Conservation (phyloP, 1,140 invertebrate species). For the Micrasema minimum region DNA sequence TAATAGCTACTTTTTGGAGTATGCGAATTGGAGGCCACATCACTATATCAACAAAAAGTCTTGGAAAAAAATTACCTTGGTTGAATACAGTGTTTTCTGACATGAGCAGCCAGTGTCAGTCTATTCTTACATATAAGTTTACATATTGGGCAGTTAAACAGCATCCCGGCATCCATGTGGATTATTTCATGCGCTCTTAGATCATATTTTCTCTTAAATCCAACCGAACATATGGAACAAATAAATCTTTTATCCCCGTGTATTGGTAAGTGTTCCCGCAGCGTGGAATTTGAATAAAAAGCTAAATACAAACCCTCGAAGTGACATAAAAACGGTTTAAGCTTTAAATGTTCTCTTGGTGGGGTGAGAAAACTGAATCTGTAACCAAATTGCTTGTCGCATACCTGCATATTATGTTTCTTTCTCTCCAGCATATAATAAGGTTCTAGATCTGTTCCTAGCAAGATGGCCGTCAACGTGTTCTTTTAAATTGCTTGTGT, state of each 20-base stretch:
- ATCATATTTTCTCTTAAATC: conserved; percentile 50
- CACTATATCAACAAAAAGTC: too few species aligned
- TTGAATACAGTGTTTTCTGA: conserved; percentile 45
- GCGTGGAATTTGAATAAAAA: conserved; percentile 41
- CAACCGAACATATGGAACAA: conserved; percentile 43
- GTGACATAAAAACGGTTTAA: conserved; percentile 48
- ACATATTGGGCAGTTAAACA: conserved; percentile 44
- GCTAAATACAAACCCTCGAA: conserved; percentile 33
- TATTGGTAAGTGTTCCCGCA: conserved; percentile 43
- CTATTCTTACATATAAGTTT: conserved; percentile 45
- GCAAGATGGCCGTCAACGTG: conserved; percentile 44
- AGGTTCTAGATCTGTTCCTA: conserved; percentile 43
- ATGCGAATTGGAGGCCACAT: too few species aligned
- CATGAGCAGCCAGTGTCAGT: conserved; percentile 44
- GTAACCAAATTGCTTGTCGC: conserved; percentile 37
- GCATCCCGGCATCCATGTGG: conserved; percentile 46
- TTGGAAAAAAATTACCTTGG: conserved; percentile 46
- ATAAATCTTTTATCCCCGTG: conserved; percentile 47
- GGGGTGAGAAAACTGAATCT: conserved; percentile 45
- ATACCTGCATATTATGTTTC: conserved; percentile 43
- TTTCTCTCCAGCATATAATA: conserved; percentile 46
- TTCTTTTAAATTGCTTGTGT: conserved; percentile 34
- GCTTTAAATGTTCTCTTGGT: conserved; percentile 46
- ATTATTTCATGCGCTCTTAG: conserved; percentile 48
- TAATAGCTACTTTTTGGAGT: too few species aligned